These are phyloP conservation scores for Lampris incognitus DNA, from an alignment of 2,113 vertebrate genomes.

Conservation along the genomic window DNA sequence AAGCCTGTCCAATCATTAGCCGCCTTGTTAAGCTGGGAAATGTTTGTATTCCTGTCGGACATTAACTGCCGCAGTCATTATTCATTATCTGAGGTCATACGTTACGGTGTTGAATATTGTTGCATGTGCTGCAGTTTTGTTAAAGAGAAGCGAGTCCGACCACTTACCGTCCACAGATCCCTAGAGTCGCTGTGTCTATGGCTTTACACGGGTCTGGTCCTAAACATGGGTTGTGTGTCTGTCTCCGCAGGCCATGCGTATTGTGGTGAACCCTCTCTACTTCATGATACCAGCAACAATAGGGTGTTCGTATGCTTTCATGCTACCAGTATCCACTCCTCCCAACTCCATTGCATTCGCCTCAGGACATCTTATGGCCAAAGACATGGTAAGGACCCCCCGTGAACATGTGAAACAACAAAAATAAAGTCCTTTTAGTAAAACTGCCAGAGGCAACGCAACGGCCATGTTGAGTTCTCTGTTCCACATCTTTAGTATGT, in stretches of 20 bases:
- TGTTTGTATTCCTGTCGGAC: slow-evolving; percentile 53
- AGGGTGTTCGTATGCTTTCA: slow-evolving; percentile 94
- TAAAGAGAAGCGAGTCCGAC: not conserved
- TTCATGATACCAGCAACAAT: slow-evolving; percentile 95
- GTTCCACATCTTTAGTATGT: slow-evolving; percentile 2
- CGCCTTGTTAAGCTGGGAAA: slow-evolving; percentile 44
- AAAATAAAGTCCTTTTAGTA: no score
- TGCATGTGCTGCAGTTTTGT: not conserved
- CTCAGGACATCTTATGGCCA: slow-evolving; percentile 94
- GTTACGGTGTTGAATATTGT: not conserved
- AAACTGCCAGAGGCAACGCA: no score
- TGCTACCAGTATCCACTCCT: slow-evolving; percentile 96
- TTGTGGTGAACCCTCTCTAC: slow-evolving; percentile 92
- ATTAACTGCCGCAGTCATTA: slow-evolving; percentile 62
- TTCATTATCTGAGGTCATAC: slow-evolving; percentile 50
- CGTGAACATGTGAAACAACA: not conserved
- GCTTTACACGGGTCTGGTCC: no score
- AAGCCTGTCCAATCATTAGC: slow-evolving; percentile 2
- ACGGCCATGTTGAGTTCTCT: not conserved
- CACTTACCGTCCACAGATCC: no score
- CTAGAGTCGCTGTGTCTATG: no score
- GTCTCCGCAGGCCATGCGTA: slow-evolving; percentile 84
- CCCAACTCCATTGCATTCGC: slow-evolving; percentile 99
- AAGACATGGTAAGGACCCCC: slow-evolving; percentile 90
- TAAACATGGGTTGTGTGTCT: slow-evolving; percentile 13